Base-by-base conservation (phyloP, 2,797 vertebrate species). In the Sitta carolinensis region DNA sequence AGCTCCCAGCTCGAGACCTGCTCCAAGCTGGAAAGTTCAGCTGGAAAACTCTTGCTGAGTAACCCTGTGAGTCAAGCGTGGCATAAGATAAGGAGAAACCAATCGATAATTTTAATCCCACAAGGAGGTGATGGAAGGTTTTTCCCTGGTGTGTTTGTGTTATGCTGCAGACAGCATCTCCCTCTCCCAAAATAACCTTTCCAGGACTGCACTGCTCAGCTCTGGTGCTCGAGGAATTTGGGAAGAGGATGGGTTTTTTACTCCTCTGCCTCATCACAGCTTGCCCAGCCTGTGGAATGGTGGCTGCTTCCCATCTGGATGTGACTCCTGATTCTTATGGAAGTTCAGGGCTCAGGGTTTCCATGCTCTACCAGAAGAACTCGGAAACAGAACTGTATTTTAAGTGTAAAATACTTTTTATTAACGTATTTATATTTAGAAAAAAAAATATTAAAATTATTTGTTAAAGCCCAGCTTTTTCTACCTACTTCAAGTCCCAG, bases 61-160 rank as follows among this genome's bases (percentile, higher is more conserved):
- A 79, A 67, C 62, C 57, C 81, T 8, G 4, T 84, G 90, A 89
- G 66, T 88, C 93, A 96, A 87, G 40, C 8, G 2, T 51, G 29
- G 48, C 6, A 3, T 45, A 16, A 96, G 95, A 95, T 97, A 97
- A 96, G 94, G 50, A 58, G 67, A 77, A 81, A 52, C 48, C 87
- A 87, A 93, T 89, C 84, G 23, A 63, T 90, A 84, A 58, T 80
- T 68, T 40, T 38, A 43, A 34, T 43, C 1, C 2, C 43, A 40
- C 15, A 2, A 43, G 59, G 34, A 89, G 50, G 4, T 21, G 6
- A 66, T 9, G 34, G 22, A 2, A 20, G 3, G 26, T 12, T 89
- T 48, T 26, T 1, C 4, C 43, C 22, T 1, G 4, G 16, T 16
- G 34, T 19, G 8, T 73, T 87, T 76, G 11, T 47, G 52, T 30